Evolutionary conservation across 2,797 vertebrate genomes (phyloP), one percentile per base, ranked within the genome.

Genomic region (Sebastes diaconus): DNA sequence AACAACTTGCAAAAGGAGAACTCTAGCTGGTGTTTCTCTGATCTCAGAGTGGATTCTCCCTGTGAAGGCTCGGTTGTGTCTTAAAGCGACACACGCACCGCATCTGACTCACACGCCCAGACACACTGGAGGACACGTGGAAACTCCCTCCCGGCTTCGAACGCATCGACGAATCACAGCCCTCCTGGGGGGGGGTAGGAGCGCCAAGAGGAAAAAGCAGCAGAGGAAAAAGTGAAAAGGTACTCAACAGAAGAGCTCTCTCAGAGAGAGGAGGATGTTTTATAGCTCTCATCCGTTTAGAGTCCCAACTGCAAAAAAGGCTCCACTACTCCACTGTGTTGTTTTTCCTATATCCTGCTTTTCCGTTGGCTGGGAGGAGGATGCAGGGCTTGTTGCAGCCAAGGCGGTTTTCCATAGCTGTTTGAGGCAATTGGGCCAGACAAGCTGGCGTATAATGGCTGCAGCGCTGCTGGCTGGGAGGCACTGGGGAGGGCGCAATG

Each of bases 321-420:
- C 75, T 88, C 84, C 88, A 79, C 87, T 83, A 30, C 85, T 90
- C 76, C 61, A 83, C 79, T 4, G 64, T 32, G 80, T 83, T 90
- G 87, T 90, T 92, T 94, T 97, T 91, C 93, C 87, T 78, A 86
- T 84, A 87, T 89, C 75, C 87, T 79, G 86, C 90, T 97, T 97
- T 97, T 97, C 97, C 96, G 93, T 96, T 97, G 90, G 87, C 88
- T n/a, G 4, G 42, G 57, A 81, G 95, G 93, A 91, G 95, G 96
- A 96, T 89, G 93, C 90, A 88, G 84, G 80, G 92, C 93, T 95
- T 90, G 88, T 90, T 95, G 85, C 87, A 94, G 94, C 95, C 95
- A 93, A 94, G 94, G 94, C 87, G 94, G 94, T 96, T 97, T 97
- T 97, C 96, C 96, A 92, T 25, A 86, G 93, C 93, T 60, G 94